These are phyloP conservation scores for Styela plicata DNA, from an alignment of 23 tunicate species.

Conservation along the genomic window DNA sequence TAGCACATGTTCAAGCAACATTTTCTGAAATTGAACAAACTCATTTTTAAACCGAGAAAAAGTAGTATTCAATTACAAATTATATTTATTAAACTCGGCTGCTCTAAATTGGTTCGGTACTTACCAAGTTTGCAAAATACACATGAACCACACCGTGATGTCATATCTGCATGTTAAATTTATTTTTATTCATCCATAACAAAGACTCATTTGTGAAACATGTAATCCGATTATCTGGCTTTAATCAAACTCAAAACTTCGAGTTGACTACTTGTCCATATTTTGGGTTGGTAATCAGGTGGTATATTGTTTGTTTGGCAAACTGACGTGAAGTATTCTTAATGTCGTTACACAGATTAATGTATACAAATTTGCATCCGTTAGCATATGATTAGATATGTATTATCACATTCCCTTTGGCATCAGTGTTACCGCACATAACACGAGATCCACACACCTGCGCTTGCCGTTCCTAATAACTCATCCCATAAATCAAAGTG, in stretches of 20 bases:
- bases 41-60: too few species aligned
- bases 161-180: too few species aligned
- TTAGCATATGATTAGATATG: not conserved
- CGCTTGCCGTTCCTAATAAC: slow-evolving; percentile 17
- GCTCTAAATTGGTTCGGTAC: too few species aligned
- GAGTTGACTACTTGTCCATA: not conserved
- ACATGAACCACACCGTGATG: too few species aligned
- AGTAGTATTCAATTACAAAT: too few species aligned
- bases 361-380: not conserved
- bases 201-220: not conserved
- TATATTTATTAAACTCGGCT: too few species aligned
- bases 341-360: not conserved
- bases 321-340: not conserved
- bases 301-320: not conserved
- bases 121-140: too few species aligned
- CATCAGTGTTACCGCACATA: slow-evolving; percentile 11
- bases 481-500: slow-evolving; percentile 36
- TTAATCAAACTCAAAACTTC: not conserved
- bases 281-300: not conserved
- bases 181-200: too few species aligned
- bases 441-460: slow-evolving; percentile 24
- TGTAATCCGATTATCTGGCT: not conserved
- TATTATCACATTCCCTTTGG: not conserved
- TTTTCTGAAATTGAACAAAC: too few species aligned
- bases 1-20: too few species aligned